Conservation (phyloP, 2,888 invertebrate genomes). For the Cerceris rybyensis region DNA sequence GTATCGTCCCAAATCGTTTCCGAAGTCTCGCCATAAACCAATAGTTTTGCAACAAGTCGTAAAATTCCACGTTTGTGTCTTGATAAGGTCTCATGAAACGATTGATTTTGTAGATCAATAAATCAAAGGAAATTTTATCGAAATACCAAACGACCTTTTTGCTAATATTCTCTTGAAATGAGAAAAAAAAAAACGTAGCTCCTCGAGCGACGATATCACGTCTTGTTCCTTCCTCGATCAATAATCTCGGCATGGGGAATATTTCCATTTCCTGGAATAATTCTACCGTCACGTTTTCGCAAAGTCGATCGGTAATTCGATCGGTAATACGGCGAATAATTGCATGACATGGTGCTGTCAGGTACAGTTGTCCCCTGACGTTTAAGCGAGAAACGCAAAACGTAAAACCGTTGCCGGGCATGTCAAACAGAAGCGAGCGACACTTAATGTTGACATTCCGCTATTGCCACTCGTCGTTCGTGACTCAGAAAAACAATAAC, state of each 20-base stretch:
- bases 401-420: constrained; percentile 19
- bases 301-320: neutral
- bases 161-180: too few species aligned
- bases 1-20: too few species aligned
- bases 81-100: too few species aligned
- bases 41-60: too few species aligned
- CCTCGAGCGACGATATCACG: too few species aligned
- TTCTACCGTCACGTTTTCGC: neutral
- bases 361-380: constrained; percentile 6
- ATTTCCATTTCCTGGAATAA: neutral
- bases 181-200: too few species aligned
- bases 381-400: constrained; percentile 3
- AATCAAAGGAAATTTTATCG: too few species aligned
- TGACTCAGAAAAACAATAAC: constrained; percentile 77
- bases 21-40: too few species aligned
- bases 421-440: constrained; percentile 47
- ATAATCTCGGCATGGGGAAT: neutral
- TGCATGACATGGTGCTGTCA: neutral
- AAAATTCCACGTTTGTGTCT: too few species aligned
- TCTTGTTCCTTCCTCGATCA: neutral
- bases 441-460: constrained; percentile 59
- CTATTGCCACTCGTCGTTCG: constrained; percentile 45
- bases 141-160: too few species aligned
- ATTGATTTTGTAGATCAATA: too few species aligned
- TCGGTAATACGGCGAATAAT: constrained; percentile 20